Conservation (phyloP, 2,888 invertebrate genomes). For the Unio pictorum region DNA sequence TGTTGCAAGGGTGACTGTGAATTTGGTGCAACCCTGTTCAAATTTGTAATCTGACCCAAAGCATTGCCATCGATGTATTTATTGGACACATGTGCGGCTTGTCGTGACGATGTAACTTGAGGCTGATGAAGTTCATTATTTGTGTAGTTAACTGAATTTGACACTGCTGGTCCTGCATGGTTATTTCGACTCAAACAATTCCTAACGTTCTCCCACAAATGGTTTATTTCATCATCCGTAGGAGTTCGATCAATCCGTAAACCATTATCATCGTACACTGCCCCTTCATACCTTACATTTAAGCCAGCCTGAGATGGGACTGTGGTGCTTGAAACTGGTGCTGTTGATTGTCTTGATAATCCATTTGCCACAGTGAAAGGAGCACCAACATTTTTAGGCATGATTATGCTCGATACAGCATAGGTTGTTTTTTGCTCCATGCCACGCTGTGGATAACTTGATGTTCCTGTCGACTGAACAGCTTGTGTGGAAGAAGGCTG, state of each 20-base stretch:
- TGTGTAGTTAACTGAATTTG: constrained; percentile 11
- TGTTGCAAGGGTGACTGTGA: neutral
- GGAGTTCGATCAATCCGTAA: constrained; percentile 67
- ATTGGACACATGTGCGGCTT: constrained; percentile 53
- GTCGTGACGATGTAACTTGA: constrained; percentile 16
- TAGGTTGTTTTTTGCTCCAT: constrained; percentile 38
- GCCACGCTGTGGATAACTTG: constrained; percentile 22
- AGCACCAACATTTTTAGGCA: constrained; percentile 31
- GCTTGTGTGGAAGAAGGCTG: constrained; percentile 1
- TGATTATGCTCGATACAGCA: constrained; percentile 35
- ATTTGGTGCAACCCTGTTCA: constrained; percentile 25
- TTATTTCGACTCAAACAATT: constrained; percentile 56
- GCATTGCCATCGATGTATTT: constrained; percentile 63
- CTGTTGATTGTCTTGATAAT: constrained; percentile 13
- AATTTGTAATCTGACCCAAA: constrained; percentile 44
- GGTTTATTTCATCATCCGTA: constrained; percentile 70
- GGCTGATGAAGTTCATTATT: constrained; percentile 11
- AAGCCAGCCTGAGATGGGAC: constrained; percentile 21
- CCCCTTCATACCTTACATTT: constrained; percentile 28
- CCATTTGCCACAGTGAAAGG: constrained; percentile 25
- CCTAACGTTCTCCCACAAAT: constrained; percentile 68
- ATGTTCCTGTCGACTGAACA: constrained; percentile 8
- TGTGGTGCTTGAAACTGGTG: constrained; percentile 22
- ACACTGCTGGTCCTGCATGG: constrained; percentile 19
- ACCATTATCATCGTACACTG: constrained; percentile 57